Evolutionary conservation across 2,797 vertebrate species (phyloP).

Genomic region (Eulemur rubriventer): DNA sequence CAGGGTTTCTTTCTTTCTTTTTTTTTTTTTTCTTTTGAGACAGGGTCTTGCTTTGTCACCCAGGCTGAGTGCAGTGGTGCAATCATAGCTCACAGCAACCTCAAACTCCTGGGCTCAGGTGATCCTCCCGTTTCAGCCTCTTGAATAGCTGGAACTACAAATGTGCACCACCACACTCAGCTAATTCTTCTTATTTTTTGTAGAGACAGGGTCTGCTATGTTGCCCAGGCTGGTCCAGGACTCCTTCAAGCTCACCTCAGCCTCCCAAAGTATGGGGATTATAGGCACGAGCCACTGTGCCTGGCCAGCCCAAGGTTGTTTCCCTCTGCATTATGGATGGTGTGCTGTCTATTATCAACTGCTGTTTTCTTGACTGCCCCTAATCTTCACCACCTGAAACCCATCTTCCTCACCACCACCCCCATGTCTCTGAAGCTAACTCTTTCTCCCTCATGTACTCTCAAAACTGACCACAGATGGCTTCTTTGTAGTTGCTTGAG

Average conservation of each 20-base stretch:
- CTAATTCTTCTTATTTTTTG: not conserved
- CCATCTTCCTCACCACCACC: not conserved
- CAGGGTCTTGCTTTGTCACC: not conserved
- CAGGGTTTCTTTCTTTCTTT: not conserved
- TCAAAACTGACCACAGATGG: slow-evolving; percentile 71
- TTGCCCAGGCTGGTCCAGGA: not conserved
- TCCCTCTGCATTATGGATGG: not conserved
- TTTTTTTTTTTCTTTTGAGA: not conserved
- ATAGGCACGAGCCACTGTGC: not conserved
- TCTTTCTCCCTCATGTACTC: not conserved
- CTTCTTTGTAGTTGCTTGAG: slow-evolving; percentile 62
- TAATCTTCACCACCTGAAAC: not conserved
- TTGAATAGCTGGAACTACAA: not conserved
- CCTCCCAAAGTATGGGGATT: not conserved
- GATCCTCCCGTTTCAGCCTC: not conserved
- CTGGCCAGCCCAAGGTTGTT: not conserved
- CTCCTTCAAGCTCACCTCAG: not conserved
- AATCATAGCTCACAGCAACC: not conserved
- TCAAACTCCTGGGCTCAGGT: not conserved
- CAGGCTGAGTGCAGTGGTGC: not conserved
- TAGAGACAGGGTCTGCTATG: not conserved
- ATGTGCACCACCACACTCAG: not conserved
- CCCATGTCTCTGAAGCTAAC: not conserved
- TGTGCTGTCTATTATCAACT: not conserved
- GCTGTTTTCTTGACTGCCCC: not conserved